Percentiles rank a stretch among this genome's conserved stretches.
Evolutionary conservation across 2,888 invertebrate species (phyloP).

Genomic region (Pristionchus entomophagus): DNA sequence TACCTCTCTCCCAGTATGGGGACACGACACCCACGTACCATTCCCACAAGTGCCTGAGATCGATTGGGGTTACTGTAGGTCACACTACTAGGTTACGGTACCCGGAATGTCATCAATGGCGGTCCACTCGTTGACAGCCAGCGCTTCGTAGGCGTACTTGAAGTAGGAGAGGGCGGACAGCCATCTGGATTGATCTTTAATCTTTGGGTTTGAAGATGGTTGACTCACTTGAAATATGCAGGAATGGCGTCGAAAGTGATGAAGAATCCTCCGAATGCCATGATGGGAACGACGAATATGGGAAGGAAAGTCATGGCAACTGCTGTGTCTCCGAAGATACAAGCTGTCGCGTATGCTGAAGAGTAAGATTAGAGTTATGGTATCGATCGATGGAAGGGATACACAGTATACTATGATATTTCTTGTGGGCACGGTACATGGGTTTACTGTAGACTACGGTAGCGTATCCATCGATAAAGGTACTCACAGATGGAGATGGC

Average conservation of each 20-base stretch:
- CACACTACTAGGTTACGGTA: neutral
- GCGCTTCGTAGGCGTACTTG: constrained; percentile 68
- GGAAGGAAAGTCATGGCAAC: constrained; percentile 93
- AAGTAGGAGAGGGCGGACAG: constrained; percentile 63
- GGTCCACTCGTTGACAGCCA: constrained; percentile 68
- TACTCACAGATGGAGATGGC: constrained; percentile 68
- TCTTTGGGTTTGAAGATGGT: neutral
- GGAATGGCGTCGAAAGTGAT: constrained; percentile 84
- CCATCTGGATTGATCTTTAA: constrained; percentile 51
- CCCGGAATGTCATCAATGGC: constrained; percentile 57
- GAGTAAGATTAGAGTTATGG: neutral
- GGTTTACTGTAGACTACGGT: neutral
- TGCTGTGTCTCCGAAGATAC: constrained; percentile 86
- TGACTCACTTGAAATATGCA: constrained; percentile 56
- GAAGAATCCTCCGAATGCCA: constrained; percentile 95
- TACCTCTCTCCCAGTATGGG: constrained; percentile 61
- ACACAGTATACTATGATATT: no score
- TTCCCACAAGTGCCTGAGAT: constrained; percentile 42
- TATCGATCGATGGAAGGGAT: no score
- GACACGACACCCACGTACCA: constrained; percentile 52
- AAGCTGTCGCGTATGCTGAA: constrained; percentile 91
- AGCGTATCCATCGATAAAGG: neutral
- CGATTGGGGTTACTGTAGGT: neutral
- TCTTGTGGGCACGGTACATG: neutral
- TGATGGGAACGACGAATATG: constrained; percentile 91